A percentile compares a stretch with the other conserved stretches of the same genome.
These are phyloP conservation scores for Eurypyga helias DNA, from an alignment of 2,113 vertebrate species.

Conservation along the genomic window DNA sequence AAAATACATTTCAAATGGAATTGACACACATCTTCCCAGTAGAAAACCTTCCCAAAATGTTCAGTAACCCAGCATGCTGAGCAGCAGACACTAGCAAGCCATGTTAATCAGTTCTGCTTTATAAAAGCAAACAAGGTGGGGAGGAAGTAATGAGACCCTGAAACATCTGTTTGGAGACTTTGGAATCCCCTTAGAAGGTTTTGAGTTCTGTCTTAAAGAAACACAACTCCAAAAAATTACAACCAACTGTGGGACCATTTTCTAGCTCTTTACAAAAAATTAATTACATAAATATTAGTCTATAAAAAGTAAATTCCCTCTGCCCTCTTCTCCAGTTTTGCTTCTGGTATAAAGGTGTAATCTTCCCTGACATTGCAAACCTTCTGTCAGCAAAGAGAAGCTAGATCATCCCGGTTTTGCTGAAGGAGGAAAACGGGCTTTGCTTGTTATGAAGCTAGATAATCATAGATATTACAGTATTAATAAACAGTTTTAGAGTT, in stretches of 20 bases:
- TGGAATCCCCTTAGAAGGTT: constrained; percentile 65
- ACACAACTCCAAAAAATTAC: constrained; percentile 50
- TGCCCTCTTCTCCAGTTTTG: neutral
- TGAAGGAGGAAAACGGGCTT: neutral
- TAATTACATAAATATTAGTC: constrained; percentile 43
- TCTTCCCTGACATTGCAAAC: neutral
- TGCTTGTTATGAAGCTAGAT: neutral
- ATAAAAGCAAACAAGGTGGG: constrained; percentile 69
- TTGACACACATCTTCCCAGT: neutral
- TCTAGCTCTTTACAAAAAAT: constrained; percentile 25
- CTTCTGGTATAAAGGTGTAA: neutral
- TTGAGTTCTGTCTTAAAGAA: constrained; percentile 70
- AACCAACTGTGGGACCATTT: constrained; percentile 46
- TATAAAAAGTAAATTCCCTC: constrained; percentile 35
- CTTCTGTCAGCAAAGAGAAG: neutral
- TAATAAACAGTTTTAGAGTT: neutral
- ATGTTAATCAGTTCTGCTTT: constrained; percentile 57
- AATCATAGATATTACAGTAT: neutral
- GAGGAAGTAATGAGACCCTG: constrained; percentile 50
- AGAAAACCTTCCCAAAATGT: neutral
- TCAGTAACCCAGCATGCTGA: neutral
- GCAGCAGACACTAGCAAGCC: neutral
- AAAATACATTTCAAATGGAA: constrained; percentile 30
- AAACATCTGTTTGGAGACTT: constrained; percentile 65
- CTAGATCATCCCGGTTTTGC: neutral